Evolutionary conservation across 1,140 invertebrate species (phyloP).

Genomic region (Plectrocnemia conspersa): DNA sequence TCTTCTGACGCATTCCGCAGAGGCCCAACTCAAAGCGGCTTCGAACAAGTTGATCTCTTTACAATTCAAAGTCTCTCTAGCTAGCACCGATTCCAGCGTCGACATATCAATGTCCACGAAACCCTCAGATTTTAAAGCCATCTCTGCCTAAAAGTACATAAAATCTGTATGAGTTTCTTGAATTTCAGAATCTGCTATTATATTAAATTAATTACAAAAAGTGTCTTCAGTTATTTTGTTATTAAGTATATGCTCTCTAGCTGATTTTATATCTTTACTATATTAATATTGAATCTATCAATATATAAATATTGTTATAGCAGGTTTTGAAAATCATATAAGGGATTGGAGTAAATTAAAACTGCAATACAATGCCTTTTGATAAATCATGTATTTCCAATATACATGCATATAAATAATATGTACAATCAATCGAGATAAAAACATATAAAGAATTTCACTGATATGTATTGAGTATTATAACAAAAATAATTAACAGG

Average conservation of each 20-base stretch:
- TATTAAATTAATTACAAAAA: neutral
- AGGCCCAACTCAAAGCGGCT: slow-evolving; percentile 84
- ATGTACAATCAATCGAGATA: slow-evolving; percentile 42
- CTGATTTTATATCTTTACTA: too few relatives aligned
- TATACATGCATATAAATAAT: slow-evolving; percentile 24
- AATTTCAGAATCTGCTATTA: neutral
- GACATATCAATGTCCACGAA: slow-evolving; percentile 88
- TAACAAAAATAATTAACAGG: slow-evolving; percentile 10
- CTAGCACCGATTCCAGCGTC: slow-evolving; percentile 81
- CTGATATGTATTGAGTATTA: slow-evolving; percentile 19
- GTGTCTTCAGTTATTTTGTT: too few relatives aligned
- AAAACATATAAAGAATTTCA: slow-evolving; percentile 31
- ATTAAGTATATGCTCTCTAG: too few relatives aligned
- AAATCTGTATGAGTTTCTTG: neutral
- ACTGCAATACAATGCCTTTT: slow-evolving; percentile 53
- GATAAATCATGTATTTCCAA: slow-evolving; percentile 44
- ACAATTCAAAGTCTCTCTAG: slow-evolving; percentile 84
- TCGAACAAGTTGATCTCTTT: slow-evolving; percentile 87
- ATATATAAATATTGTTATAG: too few relatives aligned
- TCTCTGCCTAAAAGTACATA: slow-evolving; percentile 69
- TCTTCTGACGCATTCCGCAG: slow-evolving; percentile 74
- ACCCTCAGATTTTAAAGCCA: slow-evolving; percentile 87
- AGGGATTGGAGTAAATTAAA: slow-evolving; percentile 37
- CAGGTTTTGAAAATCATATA: too few relatives aligned
- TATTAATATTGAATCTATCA: too few relatives aligned